Conservation (phyloP, 2,888 invertebrate species). For the Diabrotica balteata region DNA sequence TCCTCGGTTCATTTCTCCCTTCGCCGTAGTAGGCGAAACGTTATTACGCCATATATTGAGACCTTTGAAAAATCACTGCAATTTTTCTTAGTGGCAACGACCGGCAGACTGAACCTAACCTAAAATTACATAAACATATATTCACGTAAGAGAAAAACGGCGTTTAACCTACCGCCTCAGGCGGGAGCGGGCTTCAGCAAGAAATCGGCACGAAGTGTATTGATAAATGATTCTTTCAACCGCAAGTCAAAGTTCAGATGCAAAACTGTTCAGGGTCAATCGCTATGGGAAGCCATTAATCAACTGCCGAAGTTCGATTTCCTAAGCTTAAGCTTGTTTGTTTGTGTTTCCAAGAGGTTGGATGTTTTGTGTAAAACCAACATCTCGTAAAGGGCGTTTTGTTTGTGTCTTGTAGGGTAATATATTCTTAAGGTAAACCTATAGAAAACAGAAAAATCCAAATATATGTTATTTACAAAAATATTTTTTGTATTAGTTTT, state of each 20-base stretch:
- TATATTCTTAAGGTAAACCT: conserved; percentile 11
- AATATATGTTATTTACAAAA: too few relatives aligned
- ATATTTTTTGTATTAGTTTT: too few relatives aligned
- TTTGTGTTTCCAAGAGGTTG: conserved; percentile 30
- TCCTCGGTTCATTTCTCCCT: neutral
- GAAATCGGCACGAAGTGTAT: conserved; percentile 26
- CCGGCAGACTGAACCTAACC: conserved; percentile 7
- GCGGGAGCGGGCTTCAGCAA: conserved; percentile 10
- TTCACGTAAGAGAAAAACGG: conserved; percentile 36
- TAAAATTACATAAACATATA: conserved; percentile 39
- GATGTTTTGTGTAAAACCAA: conserved; percentile 31
- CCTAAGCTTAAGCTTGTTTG: conserved; percentile 31
- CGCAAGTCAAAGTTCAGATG: conserved; percentile 48
- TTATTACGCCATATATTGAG: neutral
- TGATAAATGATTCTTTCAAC: conserved; percentile 47
- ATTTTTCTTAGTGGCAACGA: conserved; percentile 8
- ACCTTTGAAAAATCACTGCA: conserved; percentile 8
- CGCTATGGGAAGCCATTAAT: conserved; percentile 45
- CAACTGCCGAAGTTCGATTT: conserved; percentile 36
- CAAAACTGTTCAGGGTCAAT: conserved; percentile 48
- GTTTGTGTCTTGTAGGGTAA: conserved; percentile 24
- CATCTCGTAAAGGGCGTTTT: conserved; percentile 23
- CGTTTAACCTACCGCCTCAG: conserved; percentile 34
- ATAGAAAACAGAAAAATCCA: too few relatives aligned
- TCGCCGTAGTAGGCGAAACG: neutral